Evolutionary conservation across 2,888 invertebrate genomes (phyloP), one percentile per base, ranked within the genome.

Genomic region (Sarcophaga variegata): DNA sequence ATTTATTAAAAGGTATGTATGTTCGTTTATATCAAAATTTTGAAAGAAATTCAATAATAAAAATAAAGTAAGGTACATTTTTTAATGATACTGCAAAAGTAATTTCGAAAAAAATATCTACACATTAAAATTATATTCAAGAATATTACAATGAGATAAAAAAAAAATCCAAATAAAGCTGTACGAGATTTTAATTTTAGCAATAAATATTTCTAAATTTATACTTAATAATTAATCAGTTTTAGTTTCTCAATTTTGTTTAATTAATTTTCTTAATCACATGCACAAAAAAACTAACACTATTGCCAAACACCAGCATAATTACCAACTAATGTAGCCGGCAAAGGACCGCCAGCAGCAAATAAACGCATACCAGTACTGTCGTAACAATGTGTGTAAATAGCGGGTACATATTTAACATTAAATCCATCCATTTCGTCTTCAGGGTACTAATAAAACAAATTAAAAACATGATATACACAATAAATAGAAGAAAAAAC

Each of bases 371-470:
- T 98, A 17, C 98, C 98, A 88, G 97, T 97, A 89, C 96, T 95
- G 93, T 99, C 98, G 93, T 98, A 99, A 94, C 98, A 98, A 93
- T 99, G 99, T 3, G 99, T 98, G 94, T 99, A 99, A 91, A 99
- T 98, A 22, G 99, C 99, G 49, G 98, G 97, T 85, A 97, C 96
- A 93, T 98, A 98, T 94, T 97, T 97, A 81, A 97, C 96, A 94
- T 97, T 97, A 91, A 96, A 96, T 5, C 97, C 97, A 89, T 97
- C 97, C 88, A 96, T 95, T 89, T 96, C 97, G 90, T 97, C 97
- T 92, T 97, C 97, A 0, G 97, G 97, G 94, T 97, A 97, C 97
- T 97, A 67, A 17, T 12, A 60, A 66, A 20, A 27, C 92, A 92
- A 89, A 66, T 80, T 63, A 25, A 63, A 4, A 27, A 79, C 22